Base-by-base conservation (phyloP, 2,888 invertebrate genomes). In the Archaeoteleia sp. region DNA sequence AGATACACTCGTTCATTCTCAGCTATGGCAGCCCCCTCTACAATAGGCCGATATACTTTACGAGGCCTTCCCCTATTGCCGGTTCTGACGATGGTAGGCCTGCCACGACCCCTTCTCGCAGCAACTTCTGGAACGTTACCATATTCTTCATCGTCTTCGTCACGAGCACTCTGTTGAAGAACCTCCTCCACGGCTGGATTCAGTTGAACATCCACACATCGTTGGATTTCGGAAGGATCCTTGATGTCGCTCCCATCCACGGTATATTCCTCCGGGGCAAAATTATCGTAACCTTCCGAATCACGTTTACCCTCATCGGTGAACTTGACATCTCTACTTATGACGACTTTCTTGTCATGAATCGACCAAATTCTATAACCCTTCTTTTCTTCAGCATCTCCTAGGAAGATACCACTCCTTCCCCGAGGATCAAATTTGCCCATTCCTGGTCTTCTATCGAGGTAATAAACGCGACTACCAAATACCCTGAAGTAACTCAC, bases 41-140 rank as follows among this genome's bases (percentile, higher is more conserved):
- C 13, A 17, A 7, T 6, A 20, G 14, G 14, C 4, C 14, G 13
- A n/a, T 27, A 46, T 10, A 27, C 1, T 13, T 57, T 57, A 3
- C 46, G 39, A 2, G 46, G 30, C 35, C 57, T 57, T 10, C 57
- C 46, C 7, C 39, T 39, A 3, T 3, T 7, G 1, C 57, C 48
- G 7, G 57, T 57, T 15, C 25, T 29, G 3, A 40, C n/a, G n/a
- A 46, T 14, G 1, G 1, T 17, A 1, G 57, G 57, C 14, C 46
- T 23, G 4, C 57, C 57, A 0, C 6, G 27, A 8, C 39, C 37
- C 29, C 30, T 14, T 48, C 3, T 10, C 20, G 7, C 8, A 3
- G 12, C 15, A 2, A 12, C 1, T 37, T 3, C 20, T 20, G 10
- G 20, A 14, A 1, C 4, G 13, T 10, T 32, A n/a, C n/a, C n/a